These are phyloP conservation scores for Drosophila subsilvestris DNA, from an alignment of 2,888 invertebrate genomes.

Conservation along the genomic window DNA sequence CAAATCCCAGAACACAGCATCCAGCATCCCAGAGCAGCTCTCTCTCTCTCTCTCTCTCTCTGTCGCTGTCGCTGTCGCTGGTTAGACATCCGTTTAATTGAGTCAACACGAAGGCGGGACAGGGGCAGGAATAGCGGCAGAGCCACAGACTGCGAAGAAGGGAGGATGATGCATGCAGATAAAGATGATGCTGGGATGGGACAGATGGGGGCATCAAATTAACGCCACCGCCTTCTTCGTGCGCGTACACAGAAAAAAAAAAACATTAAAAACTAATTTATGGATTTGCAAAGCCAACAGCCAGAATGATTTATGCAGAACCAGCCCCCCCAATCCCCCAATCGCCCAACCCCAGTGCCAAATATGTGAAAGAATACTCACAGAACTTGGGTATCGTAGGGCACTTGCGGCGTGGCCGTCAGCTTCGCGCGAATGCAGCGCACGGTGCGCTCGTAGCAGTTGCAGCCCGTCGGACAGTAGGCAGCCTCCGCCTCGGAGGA, in stretches of 20 bases:
- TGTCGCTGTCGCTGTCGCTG: constrained; percentile 29
- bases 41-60: neutral
- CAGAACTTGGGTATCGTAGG: constrained; percentile 81
- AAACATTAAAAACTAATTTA: constrained; percentile 77
- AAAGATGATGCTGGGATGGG: neutral
- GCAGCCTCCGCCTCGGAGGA: constrained; percentile 12
- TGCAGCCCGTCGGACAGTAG: constrained; percentile 81
- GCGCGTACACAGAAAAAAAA: constrained; percentile 25
- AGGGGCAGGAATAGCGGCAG: neutral
- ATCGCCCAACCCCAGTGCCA: too few relatives aligned
- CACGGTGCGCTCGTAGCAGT: constrained; percentile 79
- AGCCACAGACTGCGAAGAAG: neutral
- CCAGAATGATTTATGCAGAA: constrained; percentile 64
- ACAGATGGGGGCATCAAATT: constrained; percentile 51
- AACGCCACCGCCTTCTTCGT: constrained; percentile 52
- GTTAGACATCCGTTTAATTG: constrained; percentile 73
- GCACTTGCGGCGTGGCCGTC: constrained; percentile 76
- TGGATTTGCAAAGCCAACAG: constrained; percentile 68
- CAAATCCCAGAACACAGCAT: constrained; percentile 46
- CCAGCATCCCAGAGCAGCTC: neutral
- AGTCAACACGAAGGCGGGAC: constrained; percentile 57
- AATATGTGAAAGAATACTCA: constrained; percentile 69
- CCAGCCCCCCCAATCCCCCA: too few relatives aligned
- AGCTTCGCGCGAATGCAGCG: constrained; percentile 81
- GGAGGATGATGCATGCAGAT: constrained; percentile 4